These are phyloP conservation scores for Coturnix japonica DNA, from an alignment of 2,113 vertebrate species.

Conservation along the genomic window DNA sequence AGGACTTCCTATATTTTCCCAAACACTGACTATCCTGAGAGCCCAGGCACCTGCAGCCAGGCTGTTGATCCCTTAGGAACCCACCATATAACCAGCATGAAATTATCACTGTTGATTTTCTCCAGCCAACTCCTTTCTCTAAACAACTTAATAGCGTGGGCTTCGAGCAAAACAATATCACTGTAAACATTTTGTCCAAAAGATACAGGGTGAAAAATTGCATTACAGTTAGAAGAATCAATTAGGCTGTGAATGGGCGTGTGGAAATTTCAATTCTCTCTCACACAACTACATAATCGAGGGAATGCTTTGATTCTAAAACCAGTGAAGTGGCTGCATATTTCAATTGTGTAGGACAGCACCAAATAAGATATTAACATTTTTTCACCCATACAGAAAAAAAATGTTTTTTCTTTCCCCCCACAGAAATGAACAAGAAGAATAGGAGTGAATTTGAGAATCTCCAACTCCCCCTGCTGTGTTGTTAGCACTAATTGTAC, in stretches of 20 bases:
- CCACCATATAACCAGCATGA: neutral
- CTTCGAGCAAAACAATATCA: conserved; percentile 51
- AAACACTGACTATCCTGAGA: rapidly evolving
- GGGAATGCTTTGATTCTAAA: conserved; percentile 72
- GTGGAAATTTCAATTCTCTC: conserved; percentile 78
- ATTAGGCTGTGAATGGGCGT: conserved; percentile 72
- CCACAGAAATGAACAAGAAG: conserved; percentile 59
- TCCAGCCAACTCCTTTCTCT: neutral
- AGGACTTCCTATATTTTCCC: neutral
- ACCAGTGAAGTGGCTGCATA: conserved; percentile 66
- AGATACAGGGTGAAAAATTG: conserved; percentile 65
- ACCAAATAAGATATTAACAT: conserved; percentile 65
- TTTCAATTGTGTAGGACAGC: conserved; percentile 73
- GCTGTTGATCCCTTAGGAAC: neutral
- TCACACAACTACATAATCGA: conserved; percentile 55
- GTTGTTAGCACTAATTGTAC: conserved; percentile 33
- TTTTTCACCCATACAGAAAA: conserved; percentile 4
- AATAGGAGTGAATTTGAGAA: conserved; percentile 43
- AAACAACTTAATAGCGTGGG: conserved; percentile 27
- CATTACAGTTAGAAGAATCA: conserved; percentile 76
- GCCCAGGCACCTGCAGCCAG: neutral
- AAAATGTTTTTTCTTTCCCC: conserved; percentile 29
- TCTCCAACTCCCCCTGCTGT: conserved; percentile 60
- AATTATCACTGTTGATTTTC: conserved; percentile 28
- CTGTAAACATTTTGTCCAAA: conserved; percentile 54